A percentile compares a stretch with the other conserved stretches of the same genome.
Conservation (phyloP, 2,888 invertebrate genomes). For the Pocota personata region DNA sequence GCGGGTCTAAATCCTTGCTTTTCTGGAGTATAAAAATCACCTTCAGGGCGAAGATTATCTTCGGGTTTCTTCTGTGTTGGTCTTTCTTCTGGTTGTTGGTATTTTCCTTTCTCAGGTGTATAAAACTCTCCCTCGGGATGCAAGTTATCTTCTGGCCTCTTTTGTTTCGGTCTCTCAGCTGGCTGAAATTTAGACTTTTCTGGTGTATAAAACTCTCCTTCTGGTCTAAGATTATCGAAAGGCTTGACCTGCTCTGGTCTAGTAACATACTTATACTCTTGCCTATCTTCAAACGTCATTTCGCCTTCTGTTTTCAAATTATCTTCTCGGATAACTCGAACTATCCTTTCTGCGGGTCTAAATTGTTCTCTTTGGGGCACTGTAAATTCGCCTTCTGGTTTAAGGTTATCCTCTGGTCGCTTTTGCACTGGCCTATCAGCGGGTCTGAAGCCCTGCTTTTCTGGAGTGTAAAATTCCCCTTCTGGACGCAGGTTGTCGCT, state of each 20-base stretch:
- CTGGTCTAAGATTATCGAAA: slow-evolving; percentile 83
- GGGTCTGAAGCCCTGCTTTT: slow-evolving; percentile 79
- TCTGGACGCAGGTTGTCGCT: slow-evolving; percentile 83
- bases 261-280: slow-evolving; percentile 81
- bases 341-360: slow-evolving; percentile 81
- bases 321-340: slow-evolving; percentile 82
- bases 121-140: slow-evolving; percentile 84
- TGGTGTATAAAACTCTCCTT: slow-evolving; percentile 83
- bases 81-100: slow-evolving; percentile 83
- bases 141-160: slow-evolving; percentile 86
- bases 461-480: slow-evolving; percentile 84
- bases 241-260: slow-evolving; percentile 82
- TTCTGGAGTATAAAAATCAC: slow-evolving; percentile 82
- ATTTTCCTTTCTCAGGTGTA: slow-evolving; percentile 79
- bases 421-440: slow-evolving; percentile 78
- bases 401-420: slow-evolving; percentile 83
- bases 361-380: slow-evolving; percentile 77
- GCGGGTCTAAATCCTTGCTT: slow-evolving; percentile 79
- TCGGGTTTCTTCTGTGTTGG: slow-evolving; percentile 80
- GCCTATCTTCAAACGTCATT: slow-evolving; percentile 75
- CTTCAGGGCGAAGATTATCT: slow-evolving; percentile 85
- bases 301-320: slow-evolving; percentile 76
- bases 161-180: slow-evolving; percentile 85
- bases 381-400: slow-evolving; percentile 85
- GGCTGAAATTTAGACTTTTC: slow-evolving; percentile 78